Evolutionary conservation across 2,888 invertebrate genomes (phyloP).

Genomic region (Hirtodrosophila confusa): DNA sequence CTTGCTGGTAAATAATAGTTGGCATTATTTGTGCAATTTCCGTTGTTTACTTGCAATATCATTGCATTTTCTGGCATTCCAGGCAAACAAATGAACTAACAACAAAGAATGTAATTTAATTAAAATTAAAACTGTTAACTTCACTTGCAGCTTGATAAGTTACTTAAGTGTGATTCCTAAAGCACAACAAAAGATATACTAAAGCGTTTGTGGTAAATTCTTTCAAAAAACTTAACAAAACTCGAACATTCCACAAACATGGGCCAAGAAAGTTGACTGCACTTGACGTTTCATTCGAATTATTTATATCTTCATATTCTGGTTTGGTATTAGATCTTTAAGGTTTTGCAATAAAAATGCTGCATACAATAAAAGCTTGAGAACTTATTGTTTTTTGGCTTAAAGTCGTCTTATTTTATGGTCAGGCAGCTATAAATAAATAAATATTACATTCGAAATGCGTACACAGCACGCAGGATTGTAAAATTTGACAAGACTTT

Average conservation of each 20-base stretch:
- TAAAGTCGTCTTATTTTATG: too few relatives aligned
- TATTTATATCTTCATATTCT: constrained; percentile 21
- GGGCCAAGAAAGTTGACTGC: constrained; percentile 1
- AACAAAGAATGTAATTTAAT: constrained; percentile 38
- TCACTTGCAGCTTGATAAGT: constrained; percentile 18
- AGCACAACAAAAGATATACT: constrained; percentile 17
- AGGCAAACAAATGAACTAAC: constrained; percentile 15
- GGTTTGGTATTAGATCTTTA: too few relatives aligned
- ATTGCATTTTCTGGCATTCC: not conserved
- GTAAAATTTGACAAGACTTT: too few relatives aligned
- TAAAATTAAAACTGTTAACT: constrained; percentile 34
- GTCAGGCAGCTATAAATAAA: too few relatives aligned
- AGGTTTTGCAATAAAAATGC: too few relatives aligned
- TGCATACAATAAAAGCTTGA: too few relatives aligned
- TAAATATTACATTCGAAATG: too few relatives aligned
- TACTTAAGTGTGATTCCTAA: not conserved
- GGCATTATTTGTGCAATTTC: constrained; percentile 47
- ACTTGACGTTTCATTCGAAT: constrained; percentile 40
- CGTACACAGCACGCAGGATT: too few relatives aligned
- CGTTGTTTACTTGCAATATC: constrained; percentile 30
- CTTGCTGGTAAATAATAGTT: constrained; percentile 6
- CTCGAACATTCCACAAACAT: not conserved
- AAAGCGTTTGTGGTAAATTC: constrained; percentile 29
- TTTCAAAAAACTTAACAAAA: constrained; percentile 4
- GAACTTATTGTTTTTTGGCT: too few relatives aligned